Evolutionary conservation across 1,140 invertebrate genomes (phyloP), one percentile per base, ranked within the genome.

Genomic region (Lerema accius): DNA sequence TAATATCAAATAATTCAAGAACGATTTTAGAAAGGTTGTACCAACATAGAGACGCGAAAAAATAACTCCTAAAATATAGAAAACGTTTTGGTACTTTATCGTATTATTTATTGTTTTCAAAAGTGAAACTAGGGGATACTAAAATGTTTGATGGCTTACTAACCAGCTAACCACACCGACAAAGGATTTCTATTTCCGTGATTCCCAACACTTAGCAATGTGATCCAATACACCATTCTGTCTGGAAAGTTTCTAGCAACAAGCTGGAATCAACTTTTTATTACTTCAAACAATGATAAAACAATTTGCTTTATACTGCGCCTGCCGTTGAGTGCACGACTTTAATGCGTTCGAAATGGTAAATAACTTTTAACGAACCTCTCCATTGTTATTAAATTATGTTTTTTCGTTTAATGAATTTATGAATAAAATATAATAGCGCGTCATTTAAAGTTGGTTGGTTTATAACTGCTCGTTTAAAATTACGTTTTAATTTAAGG

Each of bases 231-330:
- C 43, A 16, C 28, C 13, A 45, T 58, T 35, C 6, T 55, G 55
- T 59, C 55, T 59, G 55, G 55, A 59, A 59, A 59, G 55, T 59
- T 59, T 56, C 46, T 11, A 37, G 55, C 28, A 59, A 59, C 55
- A 59, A 59, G 42, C 55, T 56, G 65, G 45, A 63, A 67, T 76
- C 67, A 72, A 59, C 55, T 48, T 59, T 59, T 76, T 67, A 73
- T 65, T 69, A 71, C 45, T 61, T 40, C 58, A 61, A 61, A 61
- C 46, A 50, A 61, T 61, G 45, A 61, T 50, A 50, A 61, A 61
- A 61, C 46, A 61, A 61, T 61, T 49, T 61, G 46, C 17, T 49
- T 61, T 15, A 48, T 32, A 26, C 28, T 48, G 19, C 32, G 17
- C 56, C 13, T 23, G 10, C 42, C 26, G 26, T 37, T 58, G 55